Base-by-base conservation (phyloP, 1,140 invertebrate genomes). In the Dryas iulia region DNA sequence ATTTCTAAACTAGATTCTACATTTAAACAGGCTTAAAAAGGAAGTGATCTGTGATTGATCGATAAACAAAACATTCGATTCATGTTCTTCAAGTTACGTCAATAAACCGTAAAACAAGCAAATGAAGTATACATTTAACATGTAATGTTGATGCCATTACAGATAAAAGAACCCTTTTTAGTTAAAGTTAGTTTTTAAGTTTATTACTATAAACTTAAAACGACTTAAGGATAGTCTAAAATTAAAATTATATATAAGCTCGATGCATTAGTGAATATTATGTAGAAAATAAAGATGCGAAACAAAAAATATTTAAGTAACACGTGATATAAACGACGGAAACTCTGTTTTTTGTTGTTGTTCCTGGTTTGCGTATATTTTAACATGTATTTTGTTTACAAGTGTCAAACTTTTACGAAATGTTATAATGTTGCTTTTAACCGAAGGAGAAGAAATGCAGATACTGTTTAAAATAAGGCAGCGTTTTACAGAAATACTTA, bases 1-100 rank as follows among this genome's bases (percentile, higher is more conserved):
- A 68, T 73, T 71, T 65, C 72, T 61, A 71, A 70, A 70, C 61
- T 59, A 60, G 56, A 64, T 64, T 58, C 53, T 33, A 47, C 52
- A 58, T 26, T 28, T 56, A 60, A 61, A 69, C 68, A 30, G 18
- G 33, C 31, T 65, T 63, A 12, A 56, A 63, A 54, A 64, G 68
- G 61, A 64, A 53, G 39, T 28, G 23, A 28, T 54, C 21, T 58
- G 14, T 60, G 61, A 70, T 65, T 65, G 68, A 65, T 56, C 30
- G 24, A 61, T 60, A 70, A 70, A 70, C 47, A 70, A 35, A 59
- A 30, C 54, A 18, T 63, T 31, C 56, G 53, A 61, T 61, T 61
- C 39, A 63, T 30, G 33, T 35, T 65, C 62, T 57, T 39, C 6
- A 57, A 65, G 54, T 30, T 31, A 47, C 35, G 33, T 54, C 52